Percentiles rank a stretch among this genome's conserved stretches.
These are phyloP conservation scores for Ptychadena robeensis DNA, from an alignment of 2,797 vertebrate species.

Conservation along the genomic window DNA sequence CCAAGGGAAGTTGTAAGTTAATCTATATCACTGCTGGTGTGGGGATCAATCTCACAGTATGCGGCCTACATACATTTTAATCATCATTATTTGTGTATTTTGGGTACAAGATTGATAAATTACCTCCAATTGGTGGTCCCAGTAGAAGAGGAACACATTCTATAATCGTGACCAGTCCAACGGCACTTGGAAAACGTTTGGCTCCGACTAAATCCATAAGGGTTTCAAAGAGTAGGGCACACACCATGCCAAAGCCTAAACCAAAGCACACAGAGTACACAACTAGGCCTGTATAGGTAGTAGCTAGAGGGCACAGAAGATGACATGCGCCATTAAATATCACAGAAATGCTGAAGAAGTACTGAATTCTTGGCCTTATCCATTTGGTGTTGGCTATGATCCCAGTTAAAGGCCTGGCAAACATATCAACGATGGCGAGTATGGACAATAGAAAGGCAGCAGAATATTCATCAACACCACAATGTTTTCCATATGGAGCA, in stretches of 20 bases:
- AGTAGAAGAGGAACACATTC: constrained; percentile 81
- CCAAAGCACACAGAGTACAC: constrained; percentile 75
- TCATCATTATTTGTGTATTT: neutral
- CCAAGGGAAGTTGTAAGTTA: too few species aligned
- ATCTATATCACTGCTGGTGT: too few species aligned
- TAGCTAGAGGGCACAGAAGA: constrained; percentile 80
- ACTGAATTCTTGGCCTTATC: constrained; percentile 80
- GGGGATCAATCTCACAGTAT: too few species aligned
- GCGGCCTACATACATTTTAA: too few species aligned
- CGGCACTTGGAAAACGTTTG: constrained; percentile 76
- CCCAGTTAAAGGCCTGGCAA: constrained; percentile 78
- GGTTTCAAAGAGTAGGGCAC: constrained; percentile 83
- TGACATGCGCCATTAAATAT: constrained; percentile 79
- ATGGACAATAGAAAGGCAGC: constrained; percentile 82
- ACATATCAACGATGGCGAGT: constrained; percentile 82
- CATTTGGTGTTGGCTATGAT: constrained; percentile 79
- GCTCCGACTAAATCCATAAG: constrained; percentile 84
- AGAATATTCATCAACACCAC: constrained; percentile 77
- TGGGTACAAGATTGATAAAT: constrained; percentile 4
- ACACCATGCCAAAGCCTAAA: constrained; percentile 80
- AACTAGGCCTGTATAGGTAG: constrained; percentile 71
- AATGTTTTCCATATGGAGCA: constrained; percentile 77
- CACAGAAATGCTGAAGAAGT: constrained; percentile 82
- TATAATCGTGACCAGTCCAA: constrained; percentile 82
- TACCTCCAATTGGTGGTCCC: constrained; percentile 84